phyloP scores from a whole-genome alignment of 2,113 vertebrate species.

The Riparia riparia region DNA sequence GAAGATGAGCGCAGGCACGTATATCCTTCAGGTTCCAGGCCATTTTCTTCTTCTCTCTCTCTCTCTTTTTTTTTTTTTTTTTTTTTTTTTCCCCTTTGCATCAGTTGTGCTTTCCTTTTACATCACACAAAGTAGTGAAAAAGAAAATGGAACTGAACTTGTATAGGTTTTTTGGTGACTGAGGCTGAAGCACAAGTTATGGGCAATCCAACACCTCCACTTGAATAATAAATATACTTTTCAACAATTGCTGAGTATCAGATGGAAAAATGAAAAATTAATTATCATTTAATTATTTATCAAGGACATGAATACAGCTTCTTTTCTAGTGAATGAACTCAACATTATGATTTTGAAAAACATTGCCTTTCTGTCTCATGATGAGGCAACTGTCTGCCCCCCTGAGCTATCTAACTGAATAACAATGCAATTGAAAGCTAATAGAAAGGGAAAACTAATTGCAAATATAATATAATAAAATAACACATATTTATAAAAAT shows the following conservation, averaged over 20 bases:
- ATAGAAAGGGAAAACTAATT: not conserved
- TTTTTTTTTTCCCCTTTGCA: not conserved
- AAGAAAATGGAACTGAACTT: not conserved
- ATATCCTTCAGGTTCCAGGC: not conserved
- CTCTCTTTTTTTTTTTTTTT: not conserved
- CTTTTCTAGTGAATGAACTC: not conserved
- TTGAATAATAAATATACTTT: slow-evolving; percentile 26
- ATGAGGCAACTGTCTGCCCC: not conserved
- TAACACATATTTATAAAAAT: not conserved
- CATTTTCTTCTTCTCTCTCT: not conserved
- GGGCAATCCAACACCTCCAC: not conserved
- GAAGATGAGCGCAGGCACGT: not conserved
- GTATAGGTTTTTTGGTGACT: not conserved
- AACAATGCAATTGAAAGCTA: not conserved
- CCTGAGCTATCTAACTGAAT: not conserved
- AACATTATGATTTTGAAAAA: slow-evolving; percentile 1
- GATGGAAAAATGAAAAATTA: slow-evolving; percentile 33
- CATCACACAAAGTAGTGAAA: not conserved
- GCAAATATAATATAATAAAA: not conserved
- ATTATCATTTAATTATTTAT: slow-evolving; percentile 44
- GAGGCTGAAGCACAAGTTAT: not conserved
- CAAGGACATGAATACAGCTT: not conserved
- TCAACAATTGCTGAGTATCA: not conserved
- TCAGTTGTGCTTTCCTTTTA: not conserved
- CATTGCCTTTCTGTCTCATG: not conserved